Evolutionary conservation across 2,888 invertebrate species (phyloP).

Genomic region (Brachypalpus laphriformis): DNA sequence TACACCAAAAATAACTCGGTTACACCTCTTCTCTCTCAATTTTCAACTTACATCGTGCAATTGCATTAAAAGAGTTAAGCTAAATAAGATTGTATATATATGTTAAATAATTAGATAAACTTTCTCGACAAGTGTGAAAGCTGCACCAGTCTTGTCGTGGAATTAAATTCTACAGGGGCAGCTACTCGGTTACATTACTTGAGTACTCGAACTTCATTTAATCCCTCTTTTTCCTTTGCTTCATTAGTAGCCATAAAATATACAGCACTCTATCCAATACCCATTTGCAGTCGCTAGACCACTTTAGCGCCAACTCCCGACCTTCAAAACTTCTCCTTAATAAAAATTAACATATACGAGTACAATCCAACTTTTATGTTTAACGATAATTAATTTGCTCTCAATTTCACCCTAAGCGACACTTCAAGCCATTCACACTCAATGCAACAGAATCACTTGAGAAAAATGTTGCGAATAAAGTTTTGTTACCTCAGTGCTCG

Average conservation of each 20-base stretch:
- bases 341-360: background rate
- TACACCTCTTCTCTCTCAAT: no score
- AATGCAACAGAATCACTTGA: slow-evolving; percentile 19
- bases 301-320: background rate
- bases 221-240: no score
- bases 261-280: background rate
- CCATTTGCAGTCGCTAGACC: background rate
- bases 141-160: no score
- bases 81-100: no score
- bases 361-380: background rate
- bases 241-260: background rate
- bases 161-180: no score
- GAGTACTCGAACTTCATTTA: no score
- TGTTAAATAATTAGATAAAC: no score
- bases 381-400: slow-evolving; percentile 14
- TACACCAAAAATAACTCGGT: no score
- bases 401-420: slow-evolving; percentile 14
- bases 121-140: no score
- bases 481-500: slow-evolving; percentile 39
- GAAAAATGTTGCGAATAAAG: slow-evolving; percentile 38
- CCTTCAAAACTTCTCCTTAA: background rate
- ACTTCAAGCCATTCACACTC: slow-evolving; percentile 14
- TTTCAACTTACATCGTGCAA: no score
- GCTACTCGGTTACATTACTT: no score
- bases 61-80: no score